Conservation (phyloP, 2,113 vertebrate genomes). For the Myotis brandtii region DNA sequence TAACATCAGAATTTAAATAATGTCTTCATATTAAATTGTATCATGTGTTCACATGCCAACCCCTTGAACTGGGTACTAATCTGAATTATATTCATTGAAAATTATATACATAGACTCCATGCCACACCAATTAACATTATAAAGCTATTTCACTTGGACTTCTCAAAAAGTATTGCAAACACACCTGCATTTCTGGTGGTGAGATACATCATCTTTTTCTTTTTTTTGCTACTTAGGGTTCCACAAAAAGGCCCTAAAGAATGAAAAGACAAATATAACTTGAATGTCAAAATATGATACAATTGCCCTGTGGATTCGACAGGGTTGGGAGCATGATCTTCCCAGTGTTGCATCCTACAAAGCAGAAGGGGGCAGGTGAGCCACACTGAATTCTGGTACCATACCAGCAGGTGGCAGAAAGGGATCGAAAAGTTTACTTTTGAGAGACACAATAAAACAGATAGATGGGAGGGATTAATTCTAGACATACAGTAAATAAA, state of each 20-base stretch:
- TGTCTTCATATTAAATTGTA: not conserved
- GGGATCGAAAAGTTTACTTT: conserved; percentile 39
- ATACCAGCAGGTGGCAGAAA: conserved; percentile 79
- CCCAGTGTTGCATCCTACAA: not conserved
- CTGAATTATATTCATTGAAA: conserved; percentile 36
- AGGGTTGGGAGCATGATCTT: not conserved
- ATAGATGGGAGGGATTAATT: not conserved
- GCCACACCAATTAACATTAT: not conserved
- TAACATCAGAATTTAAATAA: conserved; percentile 21
- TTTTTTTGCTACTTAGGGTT: conserved; percentile 94
- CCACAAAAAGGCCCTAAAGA: conserved; percentile 95
- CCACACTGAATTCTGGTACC: conserved; percentile 36
- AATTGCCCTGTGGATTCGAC: not conserved
- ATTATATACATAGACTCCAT: not conserved
- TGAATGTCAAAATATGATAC: not conserved
- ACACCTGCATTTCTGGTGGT: conserved; percentile 98
- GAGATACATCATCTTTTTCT: conserved; percentile 99
- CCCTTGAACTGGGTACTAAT: not conserved
- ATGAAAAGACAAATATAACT: conserved; percentile 63
- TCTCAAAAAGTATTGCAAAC: conserved; percentile 55
- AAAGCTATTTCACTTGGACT: not conserved
- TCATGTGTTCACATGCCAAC: not conserved
- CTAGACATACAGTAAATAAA: conserved; percentile 49
- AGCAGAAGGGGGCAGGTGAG: not conserved
- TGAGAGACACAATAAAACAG: not conserved